These are phyloP conservation scores for Drosophila navojoa DNA, from an alignment of 1,140 invertebrate species.

Conservation along the genomic window DNA sequence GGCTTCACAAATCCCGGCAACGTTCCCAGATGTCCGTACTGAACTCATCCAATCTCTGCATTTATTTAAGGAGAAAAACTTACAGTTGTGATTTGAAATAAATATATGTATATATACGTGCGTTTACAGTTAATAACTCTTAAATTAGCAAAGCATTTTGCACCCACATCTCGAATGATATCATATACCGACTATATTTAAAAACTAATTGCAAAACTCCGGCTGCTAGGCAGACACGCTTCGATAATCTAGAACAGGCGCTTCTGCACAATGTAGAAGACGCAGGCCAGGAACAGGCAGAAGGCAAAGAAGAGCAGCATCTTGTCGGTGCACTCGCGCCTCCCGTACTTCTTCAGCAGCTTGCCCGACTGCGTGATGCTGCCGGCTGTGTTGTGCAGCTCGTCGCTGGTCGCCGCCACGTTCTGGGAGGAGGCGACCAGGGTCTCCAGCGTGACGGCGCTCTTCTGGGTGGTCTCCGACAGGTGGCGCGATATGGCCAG, in stretches of 20 bases:
- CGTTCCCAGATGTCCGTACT: conserved; percentile 68
- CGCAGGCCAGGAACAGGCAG: conserved; percentile 95
- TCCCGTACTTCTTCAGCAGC: conserved; percentile 96
- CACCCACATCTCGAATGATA: conserved; percentile 11
- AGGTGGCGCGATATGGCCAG: conserved; percentile 92
- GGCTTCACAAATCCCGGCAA: conserved; percentile 66
- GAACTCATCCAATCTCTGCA: not conserved
- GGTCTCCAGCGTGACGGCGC: conserved; percentile 92
- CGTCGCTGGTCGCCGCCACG: conserved; percentile 90
- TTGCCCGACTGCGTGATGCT: conserved; percentile 95
- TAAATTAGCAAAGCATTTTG: conserved; percentile 37
- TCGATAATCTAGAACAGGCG: conserved; percentile 88
- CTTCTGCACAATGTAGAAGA: conserved; percentile 96
- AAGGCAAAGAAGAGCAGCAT: conserved; percentile 95
- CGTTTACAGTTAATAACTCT: conserved; percentile 25
- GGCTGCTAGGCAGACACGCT: not conserved
- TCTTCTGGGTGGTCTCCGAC: conserved; percentile 93
- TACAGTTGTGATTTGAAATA: conserved; percentile 38
- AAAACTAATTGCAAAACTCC: conserved; percentile 33
- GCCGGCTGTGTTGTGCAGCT: conserved; percentile 93
- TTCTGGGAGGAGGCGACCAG: conserved; percentile 89
- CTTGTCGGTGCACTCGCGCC: conserved; percentile 97
- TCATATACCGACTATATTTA: conserved; percentile 18
- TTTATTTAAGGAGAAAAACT: conserved; percentile 14
- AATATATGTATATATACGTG: conserved; percentile 43